Percentiles rank a stretch among this genome's conserved stretches.
These are phyloP conservation scores for Etheostoma nigrum DNA, from an alignment of 2,797 vertebrate species.

Conservation along the genomic window DNA sequence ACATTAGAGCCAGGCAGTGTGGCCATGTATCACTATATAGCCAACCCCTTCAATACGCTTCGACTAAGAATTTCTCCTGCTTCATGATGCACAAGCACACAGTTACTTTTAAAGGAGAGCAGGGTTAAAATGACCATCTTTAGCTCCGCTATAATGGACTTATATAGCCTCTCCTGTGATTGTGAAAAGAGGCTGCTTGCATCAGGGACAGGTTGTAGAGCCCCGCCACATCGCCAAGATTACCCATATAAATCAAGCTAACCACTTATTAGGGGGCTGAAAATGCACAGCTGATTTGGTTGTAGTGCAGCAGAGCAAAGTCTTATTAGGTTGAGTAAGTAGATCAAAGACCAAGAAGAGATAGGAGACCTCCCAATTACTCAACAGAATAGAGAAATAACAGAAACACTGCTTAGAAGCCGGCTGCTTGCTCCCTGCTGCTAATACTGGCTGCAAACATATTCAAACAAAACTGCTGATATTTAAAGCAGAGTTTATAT, in stretches of 20 bases:
- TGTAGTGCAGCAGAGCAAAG: slow-evolving; percentile 82
- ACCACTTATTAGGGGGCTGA: slow-evolving; percentile 84
- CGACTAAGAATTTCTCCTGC: slow-evolving; percentile 70
- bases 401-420: slow-evolving; percentile 74
- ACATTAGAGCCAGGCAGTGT: slow-evolving; percentile 72
- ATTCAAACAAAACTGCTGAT: slow-evolving; percentile 47
- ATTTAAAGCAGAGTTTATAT: slow-evolving; percentile 40
- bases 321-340: slow-evolving; percentile 87
- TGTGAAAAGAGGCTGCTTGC: slow-evolving; percentile 67
- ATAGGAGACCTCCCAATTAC: slow-evolving; percentile 83
- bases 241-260: slow-evolving; percentile 86
- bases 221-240: slow-evolving; percentile 71
- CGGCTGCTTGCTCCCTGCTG: slow-evolving; percentile 53
- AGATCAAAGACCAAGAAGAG: slow-evolving; percentile 84
- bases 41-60: slow-evolving; percentile 70
- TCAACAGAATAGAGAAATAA: slow-evolving; percentile 81
- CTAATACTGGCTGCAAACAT: slow-evolving; percentile 42
- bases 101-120: slow-evolving; percentile 64
- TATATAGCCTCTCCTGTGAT: slow-evolving; percentile 73
- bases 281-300: slow-evolving; percentile 87
- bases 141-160: slow-evolving; percentile 75
- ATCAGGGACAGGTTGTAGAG: slow-evolving; percentile 71
- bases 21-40: slow-evolving; percentile 80
- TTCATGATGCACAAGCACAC: slow-evolving; percentile 58
- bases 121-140: slow-evolving; percentile 71